These are phyloP conservation scores for Agrotis segetum DNA, from an alignment of 2,888 invertebrate genomes.

Conservation along the genomic window DNA sequence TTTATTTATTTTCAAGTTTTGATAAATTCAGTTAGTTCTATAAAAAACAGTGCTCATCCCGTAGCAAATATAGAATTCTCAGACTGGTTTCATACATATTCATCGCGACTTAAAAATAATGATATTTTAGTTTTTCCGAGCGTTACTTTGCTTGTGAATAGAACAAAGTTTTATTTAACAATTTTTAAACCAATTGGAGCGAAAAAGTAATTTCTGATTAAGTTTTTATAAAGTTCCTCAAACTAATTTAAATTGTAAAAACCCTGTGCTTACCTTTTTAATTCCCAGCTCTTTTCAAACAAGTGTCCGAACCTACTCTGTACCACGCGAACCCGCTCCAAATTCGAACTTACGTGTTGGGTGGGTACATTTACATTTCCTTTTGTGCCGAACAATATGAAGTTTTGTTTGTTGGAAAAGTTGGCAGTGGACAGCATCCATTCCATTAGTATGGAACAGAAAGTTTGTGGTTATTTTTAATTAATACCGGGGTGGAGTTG, in stretches of 20 bases:
- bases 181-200: slow-evolving; percentile 2
- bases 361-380: slow-evolving; percentile 66
- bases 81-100: slow-evolving; percentile 27
- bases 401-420: slow-evolving; percentile 72
- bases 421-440: slow-evolving; percentile 72
- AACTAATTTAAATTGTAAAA: slow-evolving; percentile 4
- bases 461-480: slow-evolving; percentile 75
- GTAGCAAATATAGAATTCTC: slow-evolving; percentile 6
- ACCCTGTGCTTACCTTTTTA: neutral
- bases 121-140: slow-evolving; percentile 4
- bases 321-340: slow-evolving; percentile 27
- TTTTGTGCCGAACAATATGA: slow-evolving; percentile 67
- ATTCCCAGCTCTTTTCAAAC: slow-evolving; percentile 12
- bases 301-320: slow-evolving; percentile 29
- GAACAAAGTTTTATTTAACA: slow-evolving; percentile 1
- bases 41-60: slow-evolving; percentile 20
- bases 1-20: slow-evolving; percentile 27
- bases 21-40: slow-evolving; percentile 4
- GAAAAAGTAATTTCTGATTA: neutral
- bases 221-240: neutral
- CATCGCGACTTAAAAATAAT: slow-evolving; percentile 11
- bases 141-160: slow-evolving; percentile 1
- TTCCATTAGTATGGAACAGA: slow-evolving; percentile 69
- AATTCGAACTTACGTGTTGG: slow-evolving; percentile 53
- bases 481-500: slow-evolving; percentile 68